phyloP scores from a whole-genome alignment of 1,140 invertebrate genomes.

The Cotesia typhae region DNA sequence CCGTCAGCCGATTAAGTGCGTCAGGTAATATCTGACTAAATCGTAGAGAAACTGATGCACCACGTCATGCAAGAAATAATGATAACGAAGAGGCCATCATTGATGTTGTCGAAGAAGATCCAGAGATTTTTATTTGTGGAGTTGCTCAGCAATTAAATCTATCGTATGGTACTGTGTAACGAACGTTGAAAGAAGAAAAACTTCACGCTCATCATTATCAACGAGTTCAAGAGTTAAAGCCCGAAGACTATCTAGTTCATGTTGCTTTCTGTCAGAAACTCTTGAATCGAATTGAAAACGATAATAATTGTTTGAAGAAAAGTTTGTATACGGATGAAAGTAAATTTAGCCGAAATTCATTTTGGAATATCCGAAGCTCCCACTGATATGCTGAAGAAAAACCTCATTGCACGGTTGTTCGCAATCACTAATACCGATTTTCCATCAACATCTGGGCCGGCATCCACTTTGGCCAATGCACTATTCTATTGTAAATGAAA shows the following conservation, averaged over 20 bases:
- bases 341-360: slow-evolving; percentile 50
- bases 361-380: slow-evolving; percentile 57
- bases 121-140: not conserved
- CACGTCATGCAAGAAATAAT: slow-evolving; percentile 9
- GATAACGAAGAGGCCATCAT: slow-evolving; percentile 8
- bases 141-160: slow-evolving; percentile 7
- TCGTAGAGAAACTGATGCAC: slow-evolving; percentile 2
- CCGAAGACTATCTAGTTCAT: slow-evolving; percentile 16
- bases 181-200: slow-evolving; percentile 10
- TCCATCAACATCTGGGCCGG: slow-evolving; percentile 54
- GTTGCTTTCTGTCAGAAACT: slow-evolving; percentile 27
- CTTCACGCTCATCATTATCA: slow-evolving; percentile 24
- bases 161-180: slow-evolving; percentile 16
- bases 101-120: not conserved
- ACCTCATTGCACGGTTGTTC: slow-evolving; percentile 50
- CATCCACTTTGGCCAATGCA: slow-evolving; percentile 35
- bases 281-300: slow-evolving; percentile 24
- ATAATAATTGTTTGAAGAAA: slow-evolving; percentile 46
- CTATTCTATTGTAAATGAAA: slow-evolving; percentile 27
- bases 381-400: slow-evolving; percentile 57
- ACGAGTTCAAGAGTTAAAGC: not conserved
- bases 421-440: slow-evolving; percentile 52
- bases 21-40: slow-evolving; percentile 23
- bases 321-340: slow-evolving; percentile 56
- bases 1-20: not conserved